Conservation (phyloP, 2,113 vertebrate genomes). For the Thalassarche chlororhynchos region DNA sequence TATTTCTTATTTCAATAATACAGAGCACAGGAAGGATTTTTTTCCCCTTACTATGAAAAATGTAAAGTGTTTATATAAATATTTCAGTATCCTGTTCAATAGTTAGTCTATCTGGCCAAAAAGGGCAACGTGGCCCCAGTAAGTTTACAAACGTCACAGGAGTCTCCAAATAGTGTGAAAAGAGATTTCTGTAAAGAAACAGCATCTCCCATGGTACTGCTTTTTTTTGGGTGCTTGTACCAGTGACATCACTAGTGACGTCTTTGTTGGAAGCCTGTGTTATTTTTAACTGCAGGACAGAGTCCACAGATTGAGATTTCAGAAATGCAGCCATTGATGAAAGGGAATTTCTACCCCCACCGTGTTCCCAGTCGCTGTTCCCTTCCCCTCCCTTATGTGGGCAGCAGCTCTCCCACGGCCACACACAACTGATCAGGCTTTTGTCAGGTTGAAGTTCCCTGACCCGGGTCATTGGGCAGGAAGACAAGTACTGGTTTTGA, state of each 20-base stretch:
- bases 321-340: not conserved
- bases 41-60: not conserved
- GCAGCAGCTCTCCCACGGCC: not conserved
- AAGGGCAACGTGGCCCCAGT: accelerated
- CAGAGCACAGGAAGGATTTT: not conserved
- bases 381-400: not conserved
- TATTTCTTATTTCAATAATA: not conserved
- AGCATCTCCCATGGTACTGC: not conserved
- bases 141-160: not conserved
- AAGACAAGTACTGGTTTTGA: not conserved
- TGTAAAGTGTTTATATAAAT: not conserved
- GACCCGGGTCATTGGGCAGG: not conserved
- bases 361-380: not conserved
- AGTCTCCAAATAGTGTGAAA: not conserved
- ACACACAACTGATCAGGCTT: not conserved
- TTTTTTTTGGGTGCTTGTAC: not conserved
- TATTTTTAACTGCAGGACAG: not conserved
- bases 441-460: not conserved
- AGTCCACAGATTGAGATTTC: not conserved
- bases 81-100: not conserved
- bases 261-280: not conserved
- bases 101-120: not conserved
- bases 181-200: not conserved
- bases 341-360: not conserved
- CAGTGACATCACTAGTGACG: too few relatives aligned